A percentile compares a stretch with the other conserved stretches of the same genome.
These are phyloP conservation scores for Drosophila yakuba DNA, from an alignment of 1,140 invertebrate genomes.

Conservation along the genomic window DNA sequence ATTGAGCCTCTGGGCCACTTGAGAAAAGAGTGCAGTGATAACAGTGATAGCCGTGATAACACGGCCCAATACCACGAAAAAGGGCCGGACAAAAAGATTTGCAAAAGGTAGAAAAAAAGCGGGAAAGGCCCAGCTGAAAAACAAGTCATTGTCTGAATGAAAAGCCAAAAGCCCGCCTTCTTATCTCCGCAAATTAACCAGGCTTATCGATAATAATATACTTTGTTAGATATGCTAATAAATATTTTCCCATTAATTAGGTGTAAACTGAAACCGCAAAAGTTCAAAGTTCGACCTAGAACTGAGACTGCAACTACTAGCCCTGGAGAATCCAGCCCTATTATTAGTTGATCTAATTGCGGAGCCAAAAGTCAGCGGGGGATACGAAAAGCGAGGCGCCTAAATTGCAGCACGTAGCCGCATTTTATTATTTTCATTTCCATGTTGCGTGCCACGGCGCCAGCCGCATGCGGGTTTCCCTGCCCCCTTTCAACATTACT, in stretches of 20 bases:
- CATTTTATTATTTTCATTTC: conserved; percentile 71
- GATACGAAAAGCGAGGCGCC: conserved; percentile 56
- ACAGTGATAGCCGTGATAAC: conserved; percentile 16
- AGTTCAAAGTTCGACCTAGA: conserved; percentile 17
- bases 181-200: no score
- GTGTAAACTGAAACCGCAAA: not conserved
- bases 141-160: not conserved
- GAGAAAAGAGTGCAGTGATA: conserved; percentile 76
- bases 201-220: not conserved
- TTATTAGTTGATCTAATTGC: conserved; percentile 59
- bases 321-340: conserved; percentile 17
- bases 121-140: not conserved
- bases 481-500: conserved; percentile 33
- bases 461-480: conserved; percentile 55
- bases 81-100: conserved; percentile 17
- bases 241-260: not conserved
- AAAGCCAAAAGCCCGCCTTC: no score
- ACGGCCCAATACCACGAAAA: conserved; percentile 8
- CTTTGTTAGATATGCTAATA: not conserved
- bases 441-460: conserved; percentile 70
- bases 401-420: conserved; percentile 76
- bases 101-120: not conserved
- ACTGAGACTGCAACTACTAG: conserved; percentile 17
- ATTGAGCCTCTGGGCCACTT: conserved; percentile 44
- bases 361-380: conserved; percentile 35